Conservation (phyloP, 1,140 invertebrate species). For the Drosophila baimaii region DNA sequence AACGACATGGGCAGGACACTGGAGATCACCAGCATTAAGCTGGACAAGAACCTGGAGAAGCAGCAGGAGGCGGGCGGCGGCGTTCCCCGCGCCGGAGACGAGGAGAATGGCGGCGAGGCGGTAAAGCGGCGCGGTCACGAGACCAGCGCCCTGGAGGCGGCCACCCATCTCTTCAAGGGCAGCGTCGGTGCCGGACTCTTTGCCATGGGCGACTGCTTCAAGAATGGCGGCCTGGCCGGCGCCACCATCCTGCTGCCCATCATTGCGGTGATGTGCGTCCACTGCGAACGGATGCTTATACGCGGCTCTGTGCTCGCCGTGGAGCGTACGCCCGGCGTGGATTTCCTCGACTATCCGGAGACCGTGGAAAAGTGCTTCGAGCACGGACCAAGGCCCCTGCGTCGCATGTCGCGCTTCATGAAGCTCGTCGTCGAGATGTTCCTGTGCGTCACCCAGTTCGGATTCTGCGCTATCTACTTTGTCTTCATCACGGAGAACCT, state of each 20-base stretch:
- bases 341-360: conserved; percentile 88
- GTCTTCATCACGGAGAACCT: conserved; percentile 95
- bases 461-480: conserved; percentile 97
- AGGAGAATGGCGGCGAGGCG: conserved; percentile 10
- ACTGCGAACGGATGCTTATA: conserved; percentile 88
- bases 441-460: conserved; percentile 96
- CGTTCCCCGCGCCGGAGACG: conserved; percentile 30
- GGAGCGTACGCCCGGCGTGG: conserved; percentile 67
- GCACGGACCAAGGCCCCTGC: conserved; percentile 87
- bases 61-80: conserved; percentile 3
- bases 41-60: conserved; percentile 39
- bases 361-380: conserved; percentile 92
- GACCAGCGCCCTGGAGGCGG: conserved; percentile 87
- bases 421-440: conserved; percentile 90
- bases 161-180: conserved; percentile 86
- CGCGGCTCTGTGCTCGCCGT: conserved; percentile 69
- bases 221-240: conserved; percentile 89
- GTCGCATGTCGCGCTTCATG: conserved; percentile 87
- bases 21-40: conserved; percentile 61
- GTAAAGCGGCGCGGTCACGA: conserved; percentile 49
- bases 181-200: conserved; percentile 91
- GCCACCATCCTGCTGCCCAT: conserved; percentile 88
- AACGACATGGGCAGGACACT: conserved; percentile 62
- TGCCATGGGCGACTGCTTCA: conserved; percentile 91
- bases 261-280: conserved; percentile 89